Evolutionary conservation across 92 coral and sea anemone genomes (phyloP).

Genomic region (Phenganax marumi): DNA sequence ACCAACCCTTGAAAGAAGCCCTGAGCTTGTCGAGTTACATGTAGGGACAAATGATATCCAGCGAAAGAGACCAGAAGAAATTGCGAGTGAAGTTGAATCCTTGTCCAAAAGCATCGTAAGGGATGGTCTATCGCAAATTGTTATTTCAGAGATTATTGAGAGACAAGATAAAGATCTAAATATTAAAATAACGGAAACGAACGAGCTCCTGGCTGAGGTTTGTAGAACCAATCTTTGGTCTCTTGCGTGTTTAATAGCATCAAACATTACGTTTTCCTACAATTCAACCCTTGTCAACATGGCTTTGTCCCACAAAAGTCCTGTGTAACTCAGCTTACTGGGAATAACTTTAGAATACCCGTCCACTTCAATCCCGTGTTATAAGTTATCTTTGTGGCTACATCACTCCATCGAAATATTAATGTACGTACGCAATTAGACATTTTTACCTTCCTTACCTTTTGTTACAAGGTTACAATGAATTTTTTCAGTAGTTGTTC

Average conservation of each 20-base stretch:
- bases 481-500: not conserved
- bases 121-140: not conserved
- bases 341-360: too few relatives aligned
- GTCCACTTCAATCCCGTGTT: too few relatives aligned
- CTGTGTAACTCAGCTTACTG: not conserved
- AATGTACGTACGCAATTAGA: too few relatives aligned
- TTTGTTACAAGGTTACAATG: too few relatives aligned
- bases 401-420: too few relatives aligned
- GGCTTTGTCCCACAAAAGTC: not conserved
- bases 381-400: too few relatives aligned
- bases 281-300: not conserved
- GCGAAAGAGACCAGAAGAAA: not conserved
- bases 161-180: not conserved
- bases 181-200: not conserved
- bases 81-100: constrained; percentile 3
- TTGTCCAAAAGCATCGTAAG: not conserved
- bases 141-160: not conserved
- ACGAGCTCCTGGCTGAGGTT: not conserved
- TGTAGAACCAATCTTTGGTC: not conserved
- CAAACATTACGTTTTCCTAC: not conserved
- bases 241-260: not conserved
- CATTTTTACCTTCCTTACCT: too few relatives aligned
- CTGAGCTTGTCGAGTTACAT: not conserved
- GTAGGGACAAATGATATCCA: not conserved
- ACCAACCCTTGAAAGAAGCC: not conserved